Base-by-base conservation (phyloP, 2,888 invertebrate species). In the Rhopalosiphum nymphaeae region DNA sequence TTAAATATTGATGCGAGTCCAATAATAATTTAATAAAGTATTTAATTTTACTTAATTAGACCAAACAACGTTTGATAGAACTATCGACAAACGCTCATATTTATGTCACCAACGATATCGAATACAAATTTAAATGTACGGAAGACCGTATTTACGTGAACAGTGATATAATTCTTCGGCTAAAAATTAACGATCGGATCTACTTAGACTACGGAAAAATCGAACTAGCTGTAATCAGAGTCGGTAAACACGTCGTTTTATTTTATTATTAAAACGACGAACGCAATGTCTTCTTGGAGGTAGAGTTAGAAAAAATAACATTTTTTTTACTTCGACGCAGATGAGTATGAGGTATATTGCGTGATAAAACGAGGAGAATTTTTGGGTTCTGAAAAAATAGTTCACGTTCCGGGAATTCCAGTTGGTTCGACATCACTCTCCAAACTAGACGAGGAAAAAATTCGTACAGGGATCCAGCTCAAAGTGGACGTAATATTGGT, bases 391-490 rank as follows among this genome's bases (percentile, higher is more conserved):
- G 96, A 96, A 95, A 97, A 96, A 96, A 96, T 96, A 25, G 97
- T 97, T 0, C 96, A 96, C 56, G 96, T 97, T 93, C 96, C 96
- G n/a, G 96, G 96, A 95, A 96, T 96, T 44, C 96, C 97, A 1
- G 95, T 96, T 91, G 95, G 96, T 16, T 95, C 96, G 3, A 95
- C 95, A 56, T 95, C 95, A 61, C 95, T 96, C 78, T 96, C 96
- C 21, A 96, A 96, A 91, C 95, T 96, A n/a, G 97, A 97, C 95
- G 96, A 96, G 94, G 95, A 95, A 91, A 96, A 96, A 94, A 96
- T 97, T 95, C 95, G 95, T 95, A 95, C 95, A 26, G 95, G 95
- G 1, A 94, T 95, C 5, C 94, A 95, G 11, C 95, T 95, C 53
- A 95, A 95, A 94, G 95, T 95, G 13, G 95, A 96, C 95, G 95